A percentile compares a stretch with the other conserved stretches of the same genome.
Conservation (phyloP, 2,888 invertebrate species). For the Tinea trinotella region DNA sequence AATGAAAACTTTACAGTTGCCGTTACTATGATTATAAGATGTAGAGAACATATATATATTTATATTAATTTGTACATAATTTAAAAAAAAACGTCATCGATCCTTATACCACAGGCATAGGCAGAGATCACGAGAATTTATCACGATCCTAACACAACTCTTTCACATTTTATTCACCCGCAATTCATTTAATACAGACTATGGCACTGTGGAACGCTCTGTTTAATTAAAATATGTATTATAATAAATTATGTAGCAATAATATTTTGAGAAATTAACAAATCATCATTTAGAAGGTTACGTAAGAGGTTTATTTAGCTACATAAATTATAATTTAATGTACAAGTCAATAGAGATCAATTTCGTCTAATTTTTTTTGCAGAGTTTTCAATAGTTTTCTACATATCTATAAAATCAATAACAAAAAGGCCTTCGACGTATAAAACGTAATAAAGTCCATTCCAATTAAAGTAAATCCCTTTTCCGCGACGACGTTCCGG, state of each 20-base stretch:
- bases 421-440: neutral
- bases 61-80: no score
- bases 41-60: no score
- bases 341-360: neutral
- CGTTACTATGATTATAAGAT: no score
- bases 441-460: constrained; percentile 34
- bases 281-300: neutral
- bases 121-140: no score
- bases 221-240: no score
- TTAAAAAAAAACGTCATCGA: no score
- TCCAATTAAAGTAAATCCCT: constrained; percentile 40
- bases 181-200: no score
- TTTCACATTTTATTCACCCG: no score
- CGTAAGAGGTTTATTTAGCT: neutral
- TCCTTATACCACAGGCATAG: no score
- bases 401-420: neutral
- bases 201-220: no score
- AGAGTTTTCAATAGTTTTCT: neutral
- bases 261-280: neutral
- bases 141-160: no score
- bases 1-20: no score
- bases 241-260: neutral
- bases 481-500: constrained; percentile 35
- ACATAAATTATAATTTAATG: neutral
- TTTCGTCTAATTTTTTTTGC: neutral